Evolutionary conservation across 1,140 invertebrate genomes (phyloP), one percentile per base, ranked within the genome.

Genomic region (Tachypleus tridentatus): DNA sequence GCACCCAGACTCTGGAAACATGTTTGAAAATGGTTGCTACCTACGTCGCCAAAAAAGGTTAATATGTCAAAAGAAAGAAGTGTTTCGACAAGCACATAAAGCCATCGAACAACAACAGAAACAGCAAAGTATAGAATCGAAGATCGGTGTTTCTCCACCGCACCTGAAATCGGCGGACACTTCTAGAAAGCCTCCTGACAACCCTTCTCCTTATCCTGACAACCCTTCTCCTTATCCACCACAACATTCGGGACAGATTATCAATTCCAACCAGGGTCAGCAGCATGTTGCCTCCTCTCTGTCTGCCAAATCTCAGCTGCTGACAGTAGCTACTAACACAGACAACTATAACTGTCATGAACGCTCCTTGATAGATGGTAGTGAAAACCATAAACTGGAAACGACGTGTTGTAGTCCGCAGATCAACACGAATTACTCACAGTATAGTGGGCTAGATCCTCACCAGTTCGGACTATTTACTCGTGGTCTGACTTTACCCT

Each of bases 11-110:
- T 77, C 92, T 92, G 1, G 95, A 73, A 97, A 97, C 76, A 98
- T 98, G 96, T 98, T 98, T 77, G 95, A 98, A 73, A 96, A 98
- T 73, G 95, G 96, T 0, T 94, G 91, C 7, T 97, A 95, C 74
- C 79, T 97, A 65, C 81, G 94, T n/a, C 29, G 29, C 29, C 29
- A 29, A 2, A 29, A 29, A 29, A 29, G 29, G 29, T 99, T 98
- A 78, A 99, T 98, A 76, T 93, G 94, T 73, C 88, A 94, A 72
- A 96, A 95, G 79, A 93, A 93, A 75, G 93, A 97, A 75, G 81
- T 86, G 51, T 80, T 87, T 3, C 77, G 90, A 53, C 85, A 88
- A 74, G 80, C 82, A 60, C 69, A 75, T 5, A 88, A 87, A 57
- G 48, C 64, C 10, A 58, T 59, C 64, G 65, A 65, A n/a, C n/a